These are phyloP conservation scores for Delichon dasypus DNA, from an alignment of 2,797 vertebrate species.

Conservation along the genomic window DNA sequence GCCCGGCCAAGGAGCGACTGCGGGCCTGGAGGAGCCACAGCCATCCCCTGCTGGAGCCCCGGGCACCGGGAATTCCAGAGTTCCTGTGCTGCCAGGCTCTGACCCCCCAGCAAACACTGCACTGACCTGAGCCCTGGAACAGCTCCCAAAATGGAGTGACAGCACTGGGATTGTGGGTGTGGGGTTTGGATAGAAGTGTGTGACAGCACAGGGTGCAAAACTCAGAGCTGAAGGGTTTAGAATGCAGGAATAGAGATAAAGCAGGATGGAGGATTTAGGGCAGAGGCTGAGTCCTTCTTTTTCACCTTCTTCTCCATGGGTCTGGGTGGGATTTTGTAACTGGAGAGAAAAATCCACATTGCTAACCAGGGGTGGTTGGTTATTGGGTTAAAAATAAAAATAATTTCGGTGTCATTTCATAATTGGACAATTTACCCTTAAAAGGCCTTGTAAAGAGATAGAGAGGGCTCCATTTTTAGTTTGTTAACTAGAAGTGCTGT, in stretches of 20 bases:
- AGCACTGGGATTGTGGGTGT: neutral
- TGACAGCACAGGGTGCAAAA: neutral
- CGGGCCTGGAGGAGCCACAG: neutral
- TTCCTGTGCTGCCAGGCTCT: neutral
- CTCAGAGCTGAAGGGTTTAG: neutral
- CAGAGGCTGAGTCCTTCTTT: neutral
- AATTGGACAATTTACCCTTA: neutral
- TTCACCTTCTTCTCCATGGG: neutral
- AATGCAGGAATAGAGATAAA: neutral
- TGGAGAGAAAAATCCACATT: too few species aligned
- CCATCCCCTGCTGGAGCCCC: neutral
- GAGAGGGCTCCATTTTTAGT: neutral
- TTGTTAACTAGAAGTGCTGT: neutral
- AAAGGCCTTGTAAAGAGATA: neutral
- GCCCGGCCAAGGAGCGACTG: fast-evolving
- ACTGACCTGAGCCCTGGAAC: neutral
- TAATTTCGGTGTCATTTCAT: neutral
- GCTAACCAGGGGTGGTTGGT: too few species aligned
- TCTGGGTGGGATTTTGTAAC: too few species aligned
- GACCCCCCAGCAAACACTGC: neutral
- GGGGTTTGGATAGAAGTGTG: neutral
- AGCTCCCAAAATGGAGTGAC: neutral
- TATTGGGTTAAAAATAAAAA: neutral
- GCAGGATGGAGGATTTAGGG: neutral
- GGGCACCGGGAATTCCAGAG: neutral